Percentiles rank a stretch among this genome's conserved stretches.
Evolutionary conservation across 2,888 invertebrate genomes (phyloP).

Genomic region (Conops quadrifasciatus): DNA sequence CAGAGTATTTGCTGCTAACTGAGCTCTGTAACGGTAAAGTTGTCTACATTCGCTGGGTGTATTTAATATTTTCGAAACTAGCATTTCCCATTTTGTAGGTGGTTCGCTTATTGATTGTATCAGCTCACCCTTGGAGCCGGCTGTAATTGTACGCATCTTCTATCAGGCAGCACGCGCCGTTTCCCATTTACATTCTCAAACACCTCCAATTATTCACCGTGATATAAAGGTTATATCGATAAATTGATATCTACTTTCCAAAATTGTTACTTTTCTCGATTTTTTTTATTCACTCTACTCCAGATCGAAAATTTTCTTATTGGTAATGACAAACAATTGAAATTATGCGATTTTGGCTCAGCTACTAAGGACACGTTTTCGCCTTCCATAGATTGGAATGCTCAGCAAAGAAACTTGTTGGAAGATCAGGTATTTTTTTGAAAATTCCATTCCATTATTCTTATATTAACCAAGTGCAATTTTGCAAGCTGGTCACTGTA

Average conservation of each 20-base stretch:
- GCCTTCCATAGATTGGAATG: slow-evolving; percentile 92
- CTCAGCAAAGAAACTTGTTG: slow-evolving; percentile 86
- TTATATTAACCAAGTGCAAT: neutral
- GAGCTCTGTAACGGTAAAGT: slow-evolving; percentile 86
- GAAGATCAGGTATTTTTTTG: slow-evolving; percentile 84
- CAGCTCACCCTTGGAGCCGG: slow-evolving; percentile 56
- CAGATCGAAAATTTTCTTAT: slow-evolving; percentile 92
- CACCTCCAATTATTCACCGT: slow-evolving; percentile 91
- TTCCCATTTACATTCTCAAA: slow-evolving; percentile 91
- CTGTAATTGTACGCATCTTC: slow-evolving; percentile 82
- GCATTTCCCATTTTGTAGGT: slow-evolving; percentile 48
- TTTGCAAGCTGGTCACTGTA: slow-evolving; percentile 53
- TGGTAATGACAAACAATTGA: slow-evolving; percentile 83
- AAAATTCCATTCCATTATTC: neutral
- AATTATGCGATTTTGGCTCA: slow-evolving; percentile 98
- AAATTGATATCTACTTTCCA: neutral
- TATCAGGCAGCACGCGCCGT: slow-evolving; percentile 92
- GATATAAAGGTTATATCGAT: slow-evolving; percentile 80
- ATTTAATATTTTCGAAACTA: neutral
- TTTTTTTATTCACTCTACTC: neutral
- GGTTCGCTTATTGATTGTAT: slow-evolving; percentile 63
- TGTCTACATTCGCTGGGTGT: neutral
- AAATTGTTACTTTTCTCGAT: neutral
- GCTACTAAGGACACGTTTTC: slow-evolving; percentile 83
- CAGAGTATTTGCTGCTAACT: slow-evolving; percentile 90